These are phyloP conservation scores for Squalus acanthias DNA, from an alignment of 2,797 vertebrate species.

Conservation along the genomic window DNA sequence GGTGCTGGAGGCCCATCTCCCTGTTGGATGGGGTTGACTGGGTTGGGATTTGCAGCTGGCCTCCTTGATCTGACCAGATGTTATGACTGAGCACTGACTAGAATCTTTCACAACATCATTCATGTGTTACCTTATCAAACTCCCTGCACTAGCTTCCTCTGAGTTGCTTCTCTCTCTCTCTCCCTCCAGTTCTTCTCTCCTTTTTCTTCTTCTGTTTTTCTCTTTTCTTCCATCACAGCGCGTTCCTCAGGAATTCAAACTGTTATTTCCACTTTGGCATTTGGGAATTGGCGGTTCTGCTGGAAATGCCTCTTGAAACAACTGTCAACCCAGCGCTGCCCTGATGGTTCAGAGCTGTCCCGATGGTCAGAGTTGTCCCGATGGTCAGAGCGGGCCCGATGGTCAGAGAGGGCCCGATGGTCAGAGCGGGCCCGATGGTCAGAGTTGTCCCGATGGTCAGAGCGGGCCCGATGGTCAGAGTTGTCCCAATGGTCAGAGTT, in stretches of 20 bases:
- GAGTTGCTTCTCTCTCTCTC: neutral
- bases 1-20: neutral
- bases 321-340: neutral
- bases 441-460: no score
- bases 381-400: no score
- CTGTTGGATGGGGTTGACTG: no score
- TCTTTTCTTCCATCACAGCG: neutral
- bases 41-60: neutral
- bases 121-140: neutral
- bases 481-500: no score
- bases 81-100: neutral
- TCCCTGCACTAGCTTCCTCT: neutral
- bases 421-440: no score
- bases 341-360: neutral
- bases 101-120: neutral
- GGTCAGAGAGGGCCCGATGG: no score
- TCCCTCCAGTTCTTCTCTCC: neutral
- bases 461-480: no score
- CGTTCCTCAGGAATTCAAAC: neutral
- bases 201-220: neutral
- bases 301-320: neutral
- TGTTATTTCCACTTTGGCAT: neutral
- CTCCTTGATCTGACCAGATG: neutral
- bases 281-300: neutral
- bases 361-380: no score